phyloP scores from a whole-genome alignment of 2,797 vertebrate genomes.

The Sciurus vulgaris region DNA sequence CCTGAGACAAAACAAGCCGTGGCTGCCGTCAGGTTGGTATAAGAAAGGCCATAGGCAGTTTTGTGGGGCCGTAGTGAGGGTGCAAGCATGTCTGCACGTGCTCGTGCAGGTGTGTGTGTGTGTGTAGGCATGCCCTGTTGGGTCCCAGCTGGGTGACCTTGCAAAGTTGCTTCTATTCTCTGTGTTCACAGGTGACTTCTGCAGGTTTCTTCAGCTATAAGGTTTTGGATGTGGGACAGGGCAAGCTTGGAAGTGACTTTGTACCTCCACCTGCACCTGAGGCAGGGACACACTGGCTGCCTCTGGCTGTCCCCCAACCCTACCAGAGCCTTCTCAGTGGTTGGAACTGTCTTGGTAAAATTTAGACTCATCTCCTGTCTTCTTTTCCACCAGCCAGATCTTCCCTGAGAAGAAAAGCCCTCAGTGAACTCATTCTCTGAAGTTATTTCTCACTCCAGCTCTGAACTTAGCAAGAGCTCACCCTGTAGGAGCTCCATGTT shows the following conservation, averaged over 20 bases:
- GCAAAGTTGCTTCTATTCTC: neutral
- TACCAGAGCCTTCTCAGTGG: neutral
- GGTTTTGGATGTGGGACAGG: neutral
- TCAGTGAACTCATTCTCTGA: neutral
- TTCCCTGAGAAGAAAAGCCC: neutral
- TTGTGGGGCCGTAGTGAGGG: too few species aligned
- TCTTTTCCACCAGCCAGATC: neutral
- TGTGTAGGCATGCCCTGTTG: neutral
- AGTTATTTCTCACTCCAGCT: neutral
- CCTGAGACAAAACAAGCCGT: neutral
- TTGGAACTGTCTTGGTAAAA: neutral
- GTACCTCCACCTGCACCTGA: neutral
- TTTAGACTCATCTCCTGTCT: neutral
- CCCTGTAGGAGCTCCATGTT: neutral
- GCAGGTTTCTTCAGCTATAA: neutral
- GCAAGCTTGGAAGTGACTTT: neutral
- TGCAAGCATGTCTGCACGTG: too few species aligned
- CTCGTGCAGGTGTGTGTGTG: too few species aligned
- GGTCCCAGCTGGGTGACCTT: neutral
- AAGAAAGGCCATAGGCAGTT: neutral
- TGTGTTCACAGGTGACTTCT: neutral
- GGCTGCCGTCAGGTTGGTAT: neutral
- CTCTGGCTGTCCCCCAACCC: neutral
- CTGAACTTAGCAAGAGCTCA: neutral
- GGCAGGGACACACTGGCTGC: fast-evolving